These are phyloP conservation scores for Meteorus colon DNA, from an alignment of 2,888 invertebrate genomes.

Conservation along the genomic window DNA sequence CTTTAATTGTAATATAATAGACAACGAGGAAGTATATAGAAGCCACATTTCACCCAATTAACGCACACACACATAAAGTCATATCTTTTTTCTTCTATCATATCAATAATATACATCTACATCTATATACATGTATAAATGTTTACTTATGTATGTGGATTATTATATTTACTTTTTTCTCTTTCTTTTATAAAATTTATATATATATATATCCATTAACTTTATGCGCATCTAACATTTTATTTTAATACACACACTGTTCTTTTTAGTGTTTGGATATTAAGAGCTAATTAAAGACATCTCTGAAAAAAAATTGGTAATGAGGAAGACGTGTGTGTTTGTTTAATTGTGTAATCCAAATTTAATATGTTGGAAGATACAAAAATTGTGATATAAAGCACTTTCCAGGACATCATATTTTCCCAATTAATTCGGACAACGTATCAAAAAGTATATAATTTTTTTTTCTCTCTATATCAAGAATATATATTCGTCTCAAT, in stretches of 20 bases:
- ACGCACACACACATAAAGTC: conserved; percentile 8
- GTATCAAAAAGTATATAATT: conserved; percentile 10
- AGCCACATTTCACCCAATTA: not conserved
- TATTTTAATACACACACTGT: not conserved
- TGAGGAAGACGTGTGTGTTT: not conserved
- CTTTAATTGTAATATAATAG: conserved; percentile 28
- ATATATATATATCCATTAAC: not conserved
- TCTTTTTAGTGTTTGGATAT: not conserved
- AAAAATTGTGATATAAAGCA: conserved; percentile 18
- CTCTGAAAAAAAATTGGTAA: conserved; percentile 1
- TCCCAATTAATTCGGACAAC: not conserved
- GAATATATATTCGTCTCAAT: conserved; percentile 17
- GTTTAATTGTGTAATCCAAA: not conserved
- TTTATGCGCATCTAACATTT: not conserved
- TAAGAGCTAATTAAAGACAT: not conserved
- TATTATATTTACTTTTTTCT: not conserved
- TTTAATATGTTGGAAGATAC: conserved; percentile 16
- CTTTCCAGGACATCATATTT: conserved; percentile 13
- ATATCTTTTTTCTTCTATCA: not conserved
- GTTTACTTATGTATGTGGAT: conserved; percentile 3
- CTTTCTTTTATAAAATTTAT: conserved; percentile 8
- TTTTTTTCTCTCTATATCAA: conserved; percentile 17
- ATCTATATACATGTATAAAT: conserved; percentile 32
- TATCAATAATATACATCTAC: conserved; percentile 43
- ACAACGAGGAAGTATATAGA: conserved; percentile 21